Base-by-base conservation (phyloP, 2,113 vertebrate species). In the Pachycephala philippinensis region DNA sequence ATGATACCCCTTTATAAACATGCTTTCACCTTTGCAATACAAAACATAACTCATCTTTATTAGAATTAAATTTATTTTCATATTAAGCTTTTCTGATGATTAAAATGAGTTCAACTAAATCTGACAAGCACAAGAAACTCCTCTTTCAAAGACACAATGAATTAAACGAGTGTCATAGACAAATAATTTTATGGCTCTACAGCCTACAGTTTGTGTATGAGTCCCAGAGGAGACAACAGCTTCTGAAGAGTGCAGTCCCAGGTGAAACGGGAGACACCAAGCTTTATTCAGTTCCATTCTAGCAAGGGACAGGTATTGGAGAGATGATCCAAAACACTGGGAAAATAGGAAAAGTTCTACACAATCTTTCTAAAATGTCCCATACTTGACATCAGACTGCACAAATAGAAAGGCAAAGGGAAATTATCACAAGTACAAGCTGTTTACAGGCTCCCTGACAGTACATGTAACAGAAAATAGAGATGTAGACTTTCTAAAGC, bases 51-150 rank as follows among this genome's bases (percentile, higher is more conserved):
- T 57, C 88, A 52, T 30, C 40, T 87, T 79, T 57, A 84, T 63
- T 86, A 86, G 44, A 91, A 86, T 68, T 66, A 85, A 90, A 92
- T 90, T 87, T 79, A 65, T 81, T 93, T 87, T 93, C 69, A 40
- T n/a, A 68, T 82, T 85, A 85, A 76, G 39, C 50, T 85, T 52
- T 70, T 83, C 75, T 47, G 35, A 75, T 83, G 28, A 82, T 60
- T 90, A 75, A 93, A 87, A 75, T 3, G 1, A 79, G 23, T 84
- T 76, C 70, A 88, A 59, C 57, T 69, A 76, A 88, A 88, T 83
- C 13, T 28, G 79, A 80, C 30, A 88, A 76, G 44, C 40, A 47
- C 8, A 50, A 90, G 66, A 85, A 88, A 76, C 52, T 71, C 52
- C 35, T 59, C 61, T 76, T 83, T 83, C 78, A 76, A 68, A 70